Base-by-base conservation (phyloP, 1,140 invertebrate genomes). In the Aphelenchoides besseyi region DNA sequence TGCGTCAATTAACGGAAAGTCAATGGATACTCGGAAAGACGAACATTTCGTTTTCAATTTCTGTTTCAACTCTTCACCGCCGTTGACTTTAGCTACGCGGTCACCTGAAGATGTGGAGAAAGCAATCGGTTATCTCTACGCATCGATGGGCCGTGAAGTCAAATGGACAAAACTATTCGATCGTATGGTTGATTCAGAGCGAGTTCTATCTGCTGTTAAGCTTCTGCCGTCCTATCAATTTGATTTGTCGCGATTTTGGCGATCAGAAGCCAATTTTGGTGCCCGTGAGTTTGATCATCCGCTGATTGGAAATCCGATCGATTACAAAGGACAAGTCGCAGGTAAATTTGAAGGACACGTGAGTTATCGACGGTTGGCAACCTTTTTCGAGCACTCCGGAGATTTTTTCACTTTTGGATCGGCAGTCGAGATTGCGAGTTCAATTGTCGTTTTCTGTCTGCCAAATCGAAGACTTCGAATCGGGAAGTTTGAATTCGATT, bases 171-270 rank as follows among this genome's bases (percentile, higher is more conserved):
- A 8, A 5, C 5, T 59, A 12, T 48, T 48, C 55, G 5, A 59
- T 33, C 55, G 5, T 8, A 18, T 23, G 12, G 18, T 5, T 23
- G 55, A 59, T 18, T 5, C 5, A 59, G 18, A 59, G 5, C 12
- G 5, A 8, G 5, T 59, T 5, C 32, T 59, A 33, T 5, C 5
- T 8, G 55, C 18, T 33, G 55, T 59, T 12, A 75, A 32, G 26
- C 3, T n/a, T 70, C 63, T 70, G 18, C 70, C 70, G 8, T 73
- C 33, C 26, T 72, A 72, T 59, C 23, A 5, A 18, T 72, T 70
- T 41, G 70, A 72, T 29, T 18, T 35, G n/a, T 5, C 54, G 37
- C n/a, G n/a, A 8, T 72, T 28, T 41, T 72, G 70, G 70, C n/a
- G 23, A 69, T 28, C 18, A n/a, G 53, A 69, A 66, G 29, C 30